These are phyloP conservation scores for Astyanax mexicanus DNA, from an alignment of 2,797 vertebrate genomes.

Conservation along the genomic window DNA sequence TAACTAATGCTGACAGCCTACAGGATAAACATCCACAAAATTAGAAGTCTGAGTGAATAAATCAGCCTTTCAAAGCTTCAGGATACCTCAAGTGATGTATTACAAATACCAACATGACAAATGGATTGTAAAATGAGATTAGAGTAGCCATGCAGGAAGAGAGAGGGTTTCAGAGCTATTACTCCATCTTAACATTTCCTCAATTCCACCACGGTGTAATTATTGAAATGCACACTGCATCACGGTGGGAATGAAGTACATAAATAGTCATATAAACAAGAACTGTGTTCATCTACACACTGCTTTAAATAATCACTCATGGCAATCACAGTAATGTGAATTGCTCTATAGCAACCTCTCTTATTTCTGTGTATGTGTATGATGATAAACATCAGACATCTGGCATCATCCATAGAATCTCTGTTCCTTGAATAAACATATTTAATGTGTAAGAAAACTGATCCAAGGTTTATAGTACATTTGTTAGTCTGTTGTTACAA, in stretches of 20 bases:
- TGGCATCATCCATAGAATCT: too few relatives aligned
- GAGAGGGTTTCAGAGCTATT: conserved; percentile 7
- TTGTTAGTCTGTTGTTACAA: too few relatives aligned
- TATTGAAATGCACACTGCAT: conserved; percentile 8
- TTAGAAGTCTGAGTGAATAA: not conserved
- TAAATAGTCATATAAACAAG: not conserved
- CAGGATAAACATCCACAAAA: not conserved
- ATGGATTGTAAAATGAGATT: conserved; percentile 6
- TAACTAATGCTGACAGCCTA: not conserved
- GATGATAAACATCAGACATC: too few relatives aligned
- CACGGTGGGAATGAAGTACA: not conserved
- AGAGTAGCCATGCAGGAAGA: not conserved
- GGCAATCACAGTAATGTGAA: not conserved
- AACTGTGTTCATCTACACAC: not conserved
- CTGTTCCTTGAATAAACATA: too few relatives aligned
- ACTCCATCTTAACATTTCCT: conserved; percentile 4
- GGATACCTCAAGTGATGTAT: conserved; percentile 1
- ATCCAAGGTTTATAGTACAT: too few relatives aligned
- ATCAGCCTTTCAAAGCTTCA: not conserved
- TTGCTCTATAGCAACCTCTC: not conserved
- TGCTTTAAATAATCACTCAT: not conserved
- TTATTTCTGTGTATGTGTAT: not conserved
- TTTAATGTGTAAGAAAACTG: too few relatives aligned
- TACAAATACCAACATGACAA: not conserved
- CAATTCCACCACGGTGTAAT: conserved; percentile 1